phyloP scores from a whole-genome alignment of 2,113 vertebrate genomes.

The Campylomormyrus numenius region DNA sequence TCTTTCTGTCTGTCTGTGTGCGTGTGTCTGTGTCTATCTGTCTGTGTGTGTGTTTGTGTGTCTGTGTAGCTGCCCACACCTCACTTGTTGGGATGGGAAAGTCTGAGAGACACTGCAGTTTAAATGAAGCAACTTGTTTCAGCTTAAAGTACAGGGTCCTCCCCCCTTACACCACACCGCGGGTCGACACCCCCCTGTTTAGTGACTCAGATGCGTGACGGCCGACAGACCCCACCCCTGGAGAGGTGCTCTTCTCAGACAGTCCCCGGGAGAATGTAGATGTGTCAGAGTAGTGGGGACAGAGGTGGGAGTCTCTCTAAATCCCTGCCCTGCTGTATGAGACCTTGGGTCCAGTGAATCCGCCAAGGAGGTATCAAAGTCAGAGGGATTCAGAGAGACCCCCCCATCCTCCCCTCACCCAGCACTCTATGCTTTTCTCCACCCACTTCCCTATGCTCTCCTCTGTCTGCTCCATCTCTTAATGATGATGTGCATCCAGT shows the following conservation, averaged over 20 bases:
- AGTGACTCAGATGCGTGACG: neutral
- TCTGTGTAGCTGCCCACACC: neutral
- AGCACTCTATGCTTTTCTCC: neutral
- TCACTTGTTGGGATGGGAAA: neutral
- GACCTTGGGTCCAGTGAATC: neutral
- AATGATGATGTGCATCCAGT: neutral
- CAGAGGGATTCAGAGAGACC: neutral
- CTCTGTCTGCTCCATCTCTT: neutral
- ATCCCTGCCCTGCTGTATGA: neutral
- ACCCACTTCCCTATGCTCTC: neutral
- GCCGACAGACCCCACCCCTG: neutral
- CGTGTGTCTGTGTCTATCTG: too few relatives aligned
- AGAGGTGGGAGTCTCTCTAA: neutral
- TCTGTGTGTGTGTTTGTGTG: too few relatives aligned
- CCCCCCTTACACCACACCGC: neutral
- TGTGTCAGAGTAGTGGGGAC: neutral
- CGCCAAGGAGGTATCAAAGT: neutral
- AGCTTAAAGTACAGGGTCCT: neutral
- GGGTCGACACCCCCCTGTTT: neutral
- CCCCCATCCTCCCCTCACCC: neutral
- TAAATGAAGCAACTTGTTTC: neutral
- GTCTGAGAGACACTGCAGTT: neutral
- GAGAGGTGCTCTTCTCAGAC: neutral
- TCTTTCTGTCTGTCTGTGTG: neutral
- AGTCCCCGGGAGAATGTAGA: neutral